Evolutionary conservation across 2,113 vertebrate genomes (phyloP).

Genomic region (Benitochromis conjunctus): DNA sequence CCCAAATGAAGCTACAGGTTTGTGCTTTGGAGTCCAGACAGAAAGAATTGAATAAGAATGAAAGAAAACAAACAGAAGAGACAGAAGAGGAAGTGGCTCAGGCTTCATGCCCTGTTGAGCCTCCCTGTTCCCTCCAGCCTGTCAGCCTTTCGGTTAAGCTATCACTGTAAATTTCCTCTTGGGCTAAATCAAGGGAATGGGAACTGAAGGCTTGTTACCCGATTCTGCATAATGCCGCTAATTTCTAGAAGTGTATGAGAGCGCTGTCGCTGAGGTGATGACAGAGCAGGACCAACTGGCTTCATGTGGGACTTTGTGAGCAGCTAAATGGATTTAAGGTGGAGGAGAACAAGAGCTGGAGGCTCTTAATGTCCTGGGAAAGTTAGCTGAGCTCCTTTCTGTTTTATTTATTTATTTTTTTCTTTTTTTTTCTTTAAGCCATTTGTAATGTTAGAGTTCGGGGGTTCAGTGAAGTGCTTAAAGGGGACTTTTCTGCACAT

Average conservation of each 20-base stretch:
- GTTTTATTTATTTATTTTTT: too few species aligned
- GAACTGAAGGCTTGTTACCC: constrained; percentile 12
- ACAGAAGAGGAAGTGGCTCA: constrained; percentile 8
- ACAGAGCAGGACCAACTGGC: constrained; percentile 52
- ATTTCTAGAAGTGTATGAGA: constrained; percentile 15
- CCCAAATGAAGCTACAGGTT: neutral
- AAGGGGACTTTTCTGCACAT: neutral
- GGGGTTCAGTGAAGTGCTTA: neutral
- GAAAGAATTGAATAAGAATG: neutral
- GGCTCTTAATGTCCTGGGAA: constrained; percentile 7
- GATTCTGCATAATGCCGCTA: constrained; percentile 29
- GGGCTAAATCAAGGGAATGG: neutral
- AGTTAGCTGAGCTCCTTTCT: neutral
- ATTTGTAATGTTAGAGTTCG: neutral
- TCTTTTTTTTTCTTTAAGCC: neutral
- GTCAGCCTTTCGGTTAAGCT: constrained; percentile 5
- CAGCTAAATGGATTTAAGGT: neutral
- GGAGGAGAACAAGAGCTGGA: neutral
- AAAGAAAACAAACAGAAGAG: constrained; percentile 31
- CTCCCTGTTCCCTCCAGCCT: neutral
- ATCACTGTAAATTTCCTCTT: constrained; percentile 44
- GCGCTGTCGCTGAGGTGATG: constrained; percentile 33
- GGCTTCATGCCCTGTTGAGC: neutral
- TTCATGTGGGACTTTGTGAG: constrained; percentile 15
- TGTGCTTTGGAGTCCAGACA: neutral